phyloP scores from a whole-genome alignment of 1,140 invertebrate genomes.

The Macrobrachium nipponense region DNA sequence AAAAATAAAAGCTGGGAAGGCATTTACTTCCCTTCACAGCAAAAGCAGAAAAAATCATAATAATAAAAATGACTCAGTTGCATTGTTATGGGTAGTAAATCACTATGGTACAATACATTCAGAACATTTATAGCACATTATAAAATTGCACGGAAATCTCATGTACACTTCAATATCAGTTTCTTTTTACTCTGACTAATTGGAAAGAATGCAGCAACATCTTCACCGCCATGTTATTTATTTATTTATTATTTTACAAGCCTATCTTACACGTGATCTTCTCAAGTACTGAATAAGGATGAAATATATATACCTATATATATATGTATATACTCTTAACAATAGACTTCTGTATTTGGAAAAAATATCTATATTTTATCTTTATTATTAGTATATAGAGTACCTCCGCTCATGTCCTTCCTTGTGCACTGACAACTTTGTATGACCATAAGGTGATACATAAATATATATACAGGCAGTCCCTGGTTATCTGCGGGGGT shows the following conservation, averaged over 20 bases:
- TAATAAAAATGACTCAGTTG: background rate
- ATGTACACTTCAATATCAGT: background rate
- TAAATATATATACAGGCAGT: too few species aligned
- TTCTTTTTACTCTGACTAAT: background rate
- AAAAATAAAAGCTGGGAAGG: conserved; percentile 1
- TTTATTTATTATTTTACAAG: conserved; percentile 28
- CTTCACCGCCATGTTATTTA: background rate
- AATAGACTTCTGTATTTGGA: background rate
- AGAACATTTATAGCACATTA: conserved; percentile 37
- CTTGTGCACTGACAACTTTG: too few species aligned
- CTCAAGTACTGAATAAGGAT: conserved; percentile 1
- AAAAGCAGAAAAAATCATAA: conserved; percentile 1
- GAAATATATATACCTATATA: conserved; percentile 45
- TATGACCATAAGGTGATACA: too few species aligned
- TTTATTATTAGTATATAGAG: too few species aligned
- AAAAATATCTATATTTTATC: too few species aligned
- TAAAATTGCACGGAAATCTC: conserved; percentile 38
- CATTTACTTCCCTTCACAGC: conserved; percentile 32
- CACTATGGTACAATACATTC: conserved; percentile 19
- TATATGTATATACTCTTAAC: conserved; percentile 2
- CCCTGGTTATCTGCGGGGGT: too few species aligned
- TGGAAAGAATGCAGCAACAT: background rate
- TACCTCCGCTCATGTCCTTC: too few species aligned
- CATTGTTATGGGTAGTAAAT: background rate
- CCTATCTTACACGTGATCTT: conserved; percentile 24